These are phyloP conservation scores for Eudyptes chrysolophus DNA, from an alignment of 2,113 vertebrate species.

Conservation along the genomic window DNA sequence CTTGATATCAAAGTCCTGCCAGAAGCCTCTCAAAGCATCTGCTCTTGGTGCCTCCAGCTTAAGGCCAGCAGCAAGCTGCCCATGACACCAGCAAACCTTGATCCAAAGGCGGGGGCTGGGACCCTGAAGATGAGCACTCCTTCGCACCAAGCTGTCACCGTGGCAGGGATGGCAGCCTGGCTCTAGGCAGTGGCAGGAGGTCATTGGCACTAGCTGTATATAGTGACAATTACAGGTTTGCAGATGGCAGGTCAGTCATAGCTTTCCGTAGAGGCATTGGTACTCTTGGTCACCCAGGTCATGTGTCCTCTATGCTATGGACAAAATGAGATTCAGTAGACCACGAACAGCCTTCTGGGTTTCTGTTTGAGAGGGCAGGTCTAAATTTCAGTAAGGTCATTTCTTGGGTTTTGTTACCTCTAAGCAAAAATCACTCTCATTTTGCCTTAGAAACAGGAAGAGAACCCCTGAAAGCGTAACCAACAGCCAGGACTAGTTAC, in stretches of 20 bases:
- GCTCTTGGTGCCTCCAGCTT: background rate
- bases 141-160: rapidly evolving
- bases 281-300: background rate
- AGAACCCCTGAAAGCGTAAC: background rate
- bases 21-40: background rate
- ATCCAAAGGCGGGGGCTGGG: background rate
- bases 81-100: background rate
- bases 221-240: background rate
- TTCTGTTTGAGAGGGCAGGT: background rate
- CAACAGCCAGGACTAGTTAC: background rate
- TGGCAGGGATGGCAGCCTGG: background rate
- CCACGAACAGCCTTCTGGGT: background rate
- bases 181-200: background rate
- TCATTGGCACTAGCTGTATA: background rate
- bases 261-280: rapidly evolving
- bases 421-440: background rate
- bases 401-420: background rate
- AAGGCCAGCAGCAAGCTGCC: background rate
- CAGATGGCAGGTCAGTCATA: rapidly evolving
- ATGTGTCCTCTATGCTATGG: too few species aligned
- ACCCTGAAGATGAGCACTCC: background rate
- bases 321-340: background rate
- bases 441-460: background rate
- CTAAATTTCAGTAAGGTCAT: background rate
- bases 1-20: background rate